Conservation (phyloP, 2,113 vertebrate genomes). For the Talpa occidentalis region DNA sequence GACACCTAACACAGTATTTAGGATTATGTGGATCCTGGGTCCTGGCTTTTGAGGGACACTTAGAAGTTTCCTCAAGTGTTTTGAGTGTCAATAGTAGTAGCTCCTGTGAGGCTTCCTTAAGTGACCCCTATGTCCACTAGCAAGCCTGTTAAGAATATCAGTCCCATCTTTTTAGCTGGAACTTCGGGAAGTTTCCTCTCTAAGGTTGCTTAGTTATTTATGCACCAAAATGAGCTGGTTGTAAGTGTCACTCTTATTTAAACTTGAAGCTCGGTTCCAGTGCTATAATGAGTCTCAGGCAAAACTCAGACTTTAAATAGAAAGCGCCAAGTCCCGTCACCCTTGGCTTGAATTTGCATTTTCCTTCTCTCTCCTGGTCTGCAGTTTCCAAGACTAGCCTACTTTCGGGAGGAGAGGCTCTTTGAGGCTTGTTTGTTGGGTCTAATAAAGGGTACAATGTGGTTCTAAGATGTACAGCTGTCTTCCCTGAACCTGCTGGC, state of each 20-base stretch:
- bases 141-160: background rate
- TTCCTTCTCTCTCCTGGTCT: background rate
- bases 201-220: background rate
- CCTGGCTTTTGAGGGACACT: background rate
- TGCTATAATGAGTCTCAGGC: background rate
- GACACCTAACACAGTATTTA: too few relatives aligned
- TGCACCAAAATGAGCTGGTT: background rate
- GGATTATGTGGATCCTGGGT: background rate
- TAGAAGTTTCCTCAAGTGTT: background rate
- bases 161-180: background rate
- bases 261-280: background rate
- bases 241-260: background rate
- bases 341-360: background rate
- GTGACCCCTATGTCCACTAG: background rate
- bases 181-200: background rate
- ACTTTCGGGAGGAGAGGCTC: background rate
- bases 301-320: background rate
- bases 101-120: background rate
- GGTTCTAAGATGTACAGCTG: background rate
- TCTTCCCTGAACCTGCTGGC: background rate
- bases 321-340: background rate
- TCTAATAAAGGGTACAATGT: background rate
- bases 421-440: background rate
- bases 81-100: background rate
- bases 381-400: background rate